These are phyloP conservation scores for Brachyptera risi DNA, from an alignment of 2,888 invertebrate genomes.

Conservation along the genomic window DNA sequence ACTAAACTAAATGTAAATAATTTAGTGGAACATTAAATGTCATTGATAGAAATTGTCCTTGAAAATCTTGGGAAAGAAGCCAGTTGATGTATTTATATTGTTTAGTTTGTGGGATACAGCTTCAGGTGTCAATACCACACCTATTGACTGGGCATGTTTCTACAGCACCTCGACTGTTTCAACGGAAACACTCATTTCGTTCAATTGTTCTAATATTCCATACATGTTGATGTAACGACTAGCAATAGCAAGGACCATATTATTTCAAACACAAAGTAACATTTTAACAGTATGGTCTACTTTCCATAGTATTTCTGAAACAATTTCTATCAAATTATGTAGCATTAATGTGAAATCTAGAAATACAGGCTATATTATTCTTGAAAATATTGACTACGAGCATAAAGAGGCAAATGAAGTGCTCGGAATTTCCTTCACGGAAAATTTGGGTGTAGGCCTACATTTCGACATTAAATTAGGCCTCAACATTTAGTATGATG, in stretches of 20 bases:
- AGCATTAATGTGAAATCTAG: constrained; percentile 3
- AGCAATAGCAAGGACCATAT: no score
- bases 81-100: background rate
- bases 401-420: no score
- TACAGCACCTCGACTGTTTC: background rate
- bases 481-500: no score
- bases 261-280: no score
- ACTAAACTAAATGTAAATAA: constrained; percentile 3
- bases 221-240: background rate
- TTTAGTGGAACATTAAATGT: constrained; percentile 8
- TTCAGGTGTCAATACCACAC: background rate
- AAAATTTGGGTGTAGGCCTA: constrained; percentile 1
- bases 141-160: background rate
- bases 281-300: background rate
- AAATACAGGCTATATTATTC: constrained; percentile 9
- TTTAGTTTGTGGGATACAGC: background rate
- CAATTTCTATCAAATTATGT: constrained; percentile 16
- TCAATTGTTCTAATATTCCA: no score
- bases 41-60: constrained; percentile 13
- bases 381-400: constrained; percentile 6
- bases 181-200: background rate
- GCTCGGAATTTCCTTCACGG: no score
- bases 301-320: constrained; percentile 13
- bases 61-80: constrained; percentile 19
- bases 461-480: background rate